These are phyloP conservation scores for Chironomus tepperi DNA, from an alignment of 1,140 invertebrate species.

Conservation along the genomic window DNA sequence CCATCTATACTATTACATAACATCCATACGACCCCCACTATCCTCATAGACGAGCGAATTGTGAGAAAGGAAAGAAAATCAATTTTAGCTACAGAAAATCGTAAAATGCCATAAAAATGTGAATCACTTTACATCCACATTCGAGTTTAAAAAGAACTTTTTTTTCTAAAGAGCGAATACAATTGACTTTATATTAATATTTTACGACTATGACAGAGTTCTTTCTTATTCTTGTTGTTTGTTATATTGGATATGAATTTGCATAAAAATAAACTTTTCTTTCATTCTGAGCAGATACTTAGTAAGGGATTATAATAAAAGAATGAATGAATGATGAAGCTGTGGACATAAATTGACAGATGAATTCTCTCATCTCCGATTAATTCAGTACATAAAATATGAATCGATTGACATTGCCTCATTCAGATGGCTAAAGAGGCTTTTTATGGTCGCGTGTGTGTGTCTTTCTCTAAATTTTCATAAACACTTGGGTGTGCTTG, in stretches of 20 bases:
- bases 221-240: not conserved
- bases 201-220: not conserved
- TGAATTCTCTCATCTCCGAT: not conserved
- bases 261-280: conserved; percentile 10
- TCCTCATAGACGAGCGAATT: no score
- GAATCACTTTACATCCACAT: not conserved
- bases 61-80: no score
- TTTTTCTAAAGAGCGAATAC: not conserved
- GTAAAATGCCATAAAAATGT: not conserved
- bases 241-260: conserved; percentile 2
- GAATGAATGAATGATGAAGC: not conserved
- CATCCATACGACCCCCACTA: no score
- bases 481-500: no score
- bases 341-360: conserved; percentile 7
- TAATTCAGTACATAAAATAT: no score
- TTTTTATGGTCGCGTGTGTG: no score
- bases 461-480: no score
- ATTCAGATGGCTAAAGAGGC: no score
- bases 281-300: conserved; percentile 5
- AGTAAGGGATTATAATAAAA: not conserved
- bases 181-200: conserved; percentile 2
- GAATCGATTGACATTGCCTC: no score
- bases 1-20: no score
- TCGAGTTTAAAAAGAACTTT: not conserved
- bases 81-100: no score